Evolutionary conservation across 2,888 invertebrate species (phyloP).

Genomic region (Dinocampus coccinellae): DNA sequence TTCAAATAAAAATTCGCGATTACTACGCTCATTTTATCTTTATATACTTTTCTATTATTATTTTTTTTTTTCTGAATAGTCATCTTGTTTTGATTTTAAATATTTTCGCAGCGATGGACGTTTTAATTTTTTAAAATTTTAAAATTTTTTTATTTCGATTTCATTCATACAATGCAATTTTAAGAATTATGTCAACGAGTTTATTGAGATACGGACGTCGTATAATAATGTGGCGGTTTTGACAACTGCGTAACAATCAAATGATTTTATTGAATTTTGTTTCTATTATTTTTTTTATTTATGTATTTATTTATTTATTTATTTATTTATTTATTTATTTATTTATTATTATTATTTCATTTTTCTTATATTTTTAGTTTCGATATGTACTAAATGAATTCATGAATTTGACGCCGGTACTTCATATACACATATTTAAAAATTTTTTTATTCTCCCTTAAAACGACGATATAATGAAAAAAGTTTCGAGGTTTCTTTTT

Average conservation of each 20-base stretch:
- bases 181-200: background rate
- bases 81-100: background rate
- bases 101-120: background rate
- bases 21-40: background rate
- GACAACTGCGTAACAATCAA: background rate
- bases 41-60: background rate
- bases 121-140: background rate
- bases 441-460: background rate
- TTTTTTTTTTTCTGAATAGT: background rate
- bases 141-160: background rate
- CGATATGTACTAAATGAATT: background rate
- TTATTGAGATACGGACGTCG: background rate
- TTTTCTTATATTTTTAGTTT: background rate
- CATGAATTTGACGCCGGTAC: background rate
- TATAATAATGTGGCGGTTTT: background rate
- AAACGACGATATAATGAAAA: background rate
- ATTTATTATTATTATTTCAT: background rate
- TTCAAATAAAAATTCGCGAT: background rate
- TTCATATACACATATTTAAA: background rate
- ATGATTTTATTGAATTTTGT: background rate
- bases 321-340: background rate
- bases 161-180: background rate
- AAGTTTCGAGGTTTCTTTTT: no score
- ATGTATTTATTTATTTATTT: background rate
- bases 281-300: background rate